These are phyloP conservation scores for Cantharis lateralis DNA, from an alignment of 2,888 invertebrate species.

Conservation along the genomic window DNA sequence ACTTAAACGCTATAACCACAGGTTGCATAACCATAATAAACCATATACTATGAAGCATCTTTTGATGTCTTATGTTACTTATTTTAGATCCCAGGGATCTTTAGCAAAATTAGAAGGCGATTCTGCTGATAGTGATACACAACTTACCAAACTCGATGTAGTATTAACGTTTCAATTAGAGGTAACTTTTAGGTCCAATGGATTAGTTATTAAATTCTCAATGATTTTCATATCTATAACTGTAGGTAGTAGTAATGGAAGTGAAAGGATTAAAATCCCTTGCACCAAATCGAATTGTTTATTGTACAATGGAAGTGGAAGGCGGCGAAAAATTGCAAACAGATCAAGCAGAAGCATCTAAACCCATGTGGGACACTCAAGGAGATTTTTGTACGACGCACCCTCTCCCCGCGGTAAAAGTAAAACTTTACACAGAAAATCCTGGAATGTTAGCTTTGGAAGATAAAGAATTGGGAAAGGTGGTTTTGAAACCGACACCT, in stretches of 20 bases:
- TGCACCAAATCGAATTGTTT: slow-evolving; percentile 96
- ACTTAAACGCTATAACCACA: slow-evolving; percentile 97
- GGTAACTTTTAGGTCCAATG: slow-evolving; percentile 60
- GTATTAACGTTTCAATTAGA: slow-evolving; percentile 95
- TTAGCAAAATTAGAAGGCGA: slow-evolving; percentile 92
- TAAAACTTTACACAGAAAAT: slow-evolving; percentile 97
- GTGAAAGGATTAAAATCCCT: slow-evolving; percentile 97
- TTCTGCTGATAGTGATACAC: slow-evolving; percentile 93
- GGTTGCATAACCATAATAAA: slow-evolving; percentile 70
- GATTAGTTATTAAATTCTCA: neutral
- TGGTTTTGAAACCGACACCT: slow-evolving; percentile 84
- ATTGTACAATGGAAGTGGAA: slow-evolving; percentile 99
- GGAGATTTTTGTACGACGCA: slow-evolving; percentile 99
- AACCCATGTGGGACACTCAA: slow-evolving; percentile 99
- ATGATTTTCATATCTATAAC: slow-evolving; percentile 33
- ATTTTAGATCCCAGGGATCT: slow-evolving; percentile 85
- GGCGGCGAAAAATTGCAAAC: slow-evolving; percentile 98
- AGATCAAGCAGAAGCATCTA: slow-evolving; percentile 98
- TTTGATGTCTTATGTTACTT: slow-evolving; percentile 59
- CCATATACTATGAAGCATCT: slow-evolving; percentile 58
- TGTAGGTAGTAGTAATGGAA: slow-evolving; percentile 97
- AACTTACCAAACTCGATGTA: slow-evolving; percentile 97
- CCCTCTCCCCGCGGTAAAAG: slow-evolving; percentile 95
- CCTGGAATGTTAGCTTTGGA: slow-evolving; percentile 97
- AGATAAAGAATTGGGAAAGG: slow-evolving; percentile 97